These are phyloP conservation scores for Puntigrus tetrazona DNA, from an alignment of 2,113 vertebrate species.

Conservation along the genomic window DNA sequence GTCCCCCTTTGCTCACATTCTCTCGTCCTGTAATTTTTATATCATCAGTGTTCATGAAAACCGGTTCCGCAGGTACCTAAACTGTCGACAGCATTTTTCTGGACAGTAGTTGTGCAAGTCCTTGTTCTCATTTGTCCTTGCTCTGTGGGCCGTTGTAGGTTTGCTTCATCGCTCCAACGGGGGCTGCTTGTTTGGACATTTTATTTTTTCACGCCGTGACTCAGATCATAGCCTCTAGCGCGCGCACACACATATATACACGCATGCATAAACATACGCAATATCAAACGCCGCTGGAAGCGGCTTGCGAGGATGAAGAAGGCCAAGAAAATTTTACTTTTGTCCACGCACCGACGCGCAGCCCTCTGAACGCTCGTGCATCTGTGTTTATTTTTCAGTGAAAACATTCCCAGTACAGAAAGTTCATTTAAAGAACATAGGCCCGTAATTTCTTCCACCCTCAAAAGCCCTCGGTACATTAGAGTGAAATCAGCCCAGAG, in stretches of 20 bases:
- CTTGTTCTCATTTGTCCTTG: slow-evolving; percentile 1
- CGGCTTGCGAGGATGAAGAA: neutral
- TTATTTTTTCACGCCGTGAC: slow-evolving; percentile 35
- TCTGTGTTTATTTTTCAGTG: neutral
- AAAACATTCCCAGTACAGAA: slow-evolving; percentile 21
- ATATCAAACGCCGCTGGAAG: slow-evolving; percentile 22
- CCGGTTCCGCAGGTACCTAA: neutral
- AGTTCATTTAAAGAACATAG: slow-evolving; percentile 34
- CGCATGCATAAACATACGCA: slow-evolving; percentile 16
- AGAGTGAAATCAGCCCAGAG: slow-evolving; percentile 44
- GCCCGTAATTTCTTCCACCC: slow-evolving; percentile 51
- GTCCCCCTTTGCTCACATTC: neutral
- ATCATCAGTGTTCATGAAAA: neutral
- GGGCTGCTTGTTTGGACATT: slow-evolving; percentile 20
- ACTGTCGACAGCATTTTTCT: neutral
- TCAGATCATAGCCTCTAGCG: slow-evolving; percentile 31
- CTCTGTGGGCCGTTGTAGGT: neutral
- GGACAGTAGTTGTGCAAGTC: neutral
- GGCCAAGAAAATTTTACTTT: neutral
- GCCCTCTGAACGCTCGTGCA: neutral
- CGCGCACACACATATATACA: slow-evolving; percentile 16
- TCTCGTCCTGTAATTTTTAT: neutral
- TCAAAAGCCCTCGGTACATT: slow-evolving; percentile 38
- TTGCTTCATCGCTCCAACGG: neutral
- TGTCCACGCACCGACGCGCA: neutral